These are phyloP conservation scores for Standfussiana lucernea DNA, from an alignment of 2,888 invertebrate species.

Conservation along the genomic window DNA sequence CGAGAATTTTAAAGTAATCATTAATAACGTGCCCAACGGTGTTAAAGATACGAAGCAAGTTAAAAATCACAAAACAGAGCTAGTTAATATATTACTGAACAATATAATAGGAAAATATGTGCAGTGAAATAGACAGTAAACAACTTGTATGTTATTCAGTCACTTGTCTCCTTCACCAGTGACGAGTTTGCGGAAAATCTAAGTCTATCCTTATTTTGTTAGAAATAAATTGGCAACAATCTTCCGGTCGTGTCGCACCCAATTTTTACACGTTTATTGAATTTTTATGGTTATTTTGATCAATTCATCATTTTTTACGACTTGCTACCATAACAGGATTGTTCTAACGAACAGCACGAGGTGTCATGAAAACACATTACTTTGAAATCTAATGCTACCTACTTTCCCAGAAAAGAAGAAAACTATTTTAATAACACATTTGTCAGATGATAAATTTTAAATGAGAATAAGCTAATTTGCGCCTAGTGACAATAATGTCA, in stretches of 20 bases:
- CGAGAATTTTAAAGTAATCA: not conserved
- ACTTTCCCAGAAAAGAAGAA: conserved; percentile 15
- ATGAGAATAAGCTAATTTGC: conserved; percentile 19
- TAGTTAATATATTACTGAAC: conserved; percentile 6
- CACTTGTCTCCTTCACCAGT: conserved; percentile 54
- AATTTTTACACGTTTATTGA: conserved; percentile 78
- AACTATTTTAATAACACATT: conserved; percentile 4
- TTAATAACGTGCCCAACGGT: not conserved
- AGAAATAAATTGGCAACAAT: conserved; percentile 73
- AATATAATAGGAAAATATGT: conserved; percentile 29
- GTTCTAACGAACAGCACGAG: conserved; percentile 59
- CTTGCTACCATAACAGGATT: conserved; percentile 71
- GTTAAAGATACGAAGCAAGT: not conserved
- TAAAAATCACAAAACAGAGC: not conserved
- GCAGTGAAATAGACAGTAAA: conserved; percentile 37
- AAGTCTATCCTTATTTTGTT: conserved; percentile 58
- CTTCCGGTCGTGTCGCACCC: conserved; percentile 69
- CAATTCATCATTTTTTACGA: conserved; percentile 79
- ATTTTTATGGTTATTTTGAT: conserved; percentile 80
- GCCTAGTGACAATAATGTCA: conserved; percentile 13
- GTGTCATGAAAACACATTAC: conserved; percentile 47
- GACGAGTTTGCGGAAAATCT: conserved; percentile 57
- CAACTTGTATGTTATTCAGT: conserved; percentile 55
- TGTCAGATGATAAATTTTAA: conserved; percentile 1
- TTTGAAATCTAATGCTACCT: conserved; percentile 16